phyloP scores from a whole-genome alignment of 2,888 invertebrate genomes.

The Gymnosoma rotundatum region DNA sequence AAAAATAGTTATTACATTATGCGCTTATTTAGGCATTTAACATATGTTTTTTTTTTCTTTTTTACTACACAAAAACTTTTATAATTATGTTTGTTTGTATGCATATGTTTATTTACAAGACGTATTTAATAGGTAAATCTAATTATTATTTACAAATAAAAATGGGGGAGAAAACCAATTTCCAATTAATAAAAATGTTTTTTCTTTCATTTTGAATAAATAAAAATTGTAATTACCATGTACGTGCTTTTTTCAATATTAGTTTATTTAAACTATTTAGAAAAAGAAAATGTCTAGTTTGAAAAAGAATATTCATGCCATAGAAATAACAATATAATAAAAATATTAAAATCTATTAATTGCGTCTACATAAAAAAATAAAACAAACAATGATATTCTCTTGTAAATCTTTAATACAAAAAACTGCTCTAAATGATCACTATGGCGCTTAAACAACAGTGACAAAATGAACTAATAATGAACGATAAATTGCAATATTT shows the following conservation, averaged over 20 bases:
- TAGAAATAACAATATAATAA: no score
- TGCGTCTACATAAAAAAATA: no score
- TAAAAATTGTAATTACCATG: background rate
- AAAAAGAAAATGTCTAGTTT: background rate
- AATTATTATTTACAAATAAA: slow-evolving; percentile 27
- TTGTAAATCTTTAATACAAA: no score
- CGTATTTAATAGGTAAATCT: slow-evolving; percentile 19
- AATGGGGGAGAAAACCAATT: slow-evolving; percentile 2
- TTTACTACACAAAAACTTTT: background rate
- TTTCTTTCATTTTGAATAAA: no score
- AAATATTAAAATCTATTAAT: no score
- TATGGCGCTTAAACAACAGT: no score
- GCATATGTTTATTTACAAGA: slow-evolving; percentile 38
- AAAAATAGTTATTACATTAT: background rate
- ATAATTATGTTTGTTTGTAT: background rate
- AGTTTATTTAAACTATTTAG: background rate
- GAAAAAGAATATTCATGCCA: background rate
- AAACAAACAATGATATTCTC: no score
- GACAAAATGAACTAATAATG: no score
- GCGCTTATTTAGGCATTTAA: background rate
- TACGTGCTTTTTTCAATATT: background rate
- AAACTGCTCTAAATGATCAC: no score
- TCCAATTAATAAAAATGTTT: slow-evolving; percentile 16
- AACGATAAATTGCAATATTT: no score
- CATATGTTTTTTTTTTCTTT: no score